phyloP scores from a whole-genome alignment of 1,140 invertebrate species.

The Hetaerina americana region DNA sequence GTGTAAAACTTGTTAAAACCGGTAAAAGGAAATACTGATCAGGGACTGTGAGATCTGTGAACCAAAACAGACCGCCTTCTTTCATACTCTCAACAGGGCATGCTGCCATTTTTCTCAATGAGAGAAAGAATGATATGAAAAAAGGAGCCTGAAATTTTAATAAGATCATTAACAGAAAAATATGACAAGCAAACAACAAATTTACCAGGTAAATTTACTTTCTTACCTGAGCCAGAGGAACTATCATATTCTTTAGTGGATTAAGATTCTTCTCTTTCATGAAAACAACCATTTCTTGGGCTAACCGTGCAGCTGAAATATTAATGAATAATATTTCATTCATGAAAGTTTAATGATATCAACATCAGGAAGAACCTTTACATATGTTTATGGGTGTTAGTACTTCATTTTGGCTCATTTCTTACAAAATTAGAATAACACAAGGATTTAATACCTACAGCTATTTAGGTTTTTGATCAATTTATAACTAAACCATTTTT shows the following conservation, averaged over 20 bases:
- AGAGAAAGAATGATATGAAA: slow-evolving; percentile 84
- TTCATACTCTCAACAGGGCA: slow-evolving; percentile 77
- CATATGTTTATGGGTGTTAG: neutral
- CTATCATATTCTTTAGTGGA: slow-evolving; percentile 66
- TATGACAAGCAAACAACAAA: neutral
- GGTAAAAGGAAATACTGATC: slow-evolving; percentile 88
- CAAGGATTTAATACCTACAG: no score
- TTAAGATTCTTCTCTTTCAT: slow-evolving; percentile 71
- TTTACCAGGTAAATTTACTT: neutral
- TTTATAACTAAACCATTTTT: no score
- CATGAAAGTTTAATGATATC: neutral
- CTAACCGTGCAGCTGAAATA: slow-evolving; percentile 46
- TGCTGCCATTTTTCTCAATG: slow-evolving; percentile 67
- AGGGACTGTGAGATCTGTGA: slow-evolving; percentile 74
- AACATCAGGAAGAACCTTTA: no score
- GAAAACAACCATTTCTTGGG: slow-evolving; percentile 58
- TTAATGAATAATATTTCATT: slow-evolving; percentile 12
- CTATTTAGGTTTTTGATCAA: no score
- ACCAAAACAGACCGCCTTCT: slow-evolving; percentile 84
- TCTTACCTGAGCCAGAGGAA: slow-evolving; percentile 62
- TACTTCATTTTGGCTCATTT: neutral
- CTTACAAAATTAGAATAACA: no score
- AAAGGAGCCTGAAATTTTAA: slow-evolving; percentile 53
- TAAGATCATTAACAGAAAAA: neutral
- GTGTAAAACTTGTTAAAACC: slow-evolving; percentile 63